Base-by-base conservation (phyloP, 2,888 invertebrate genomes). In the Andrena dorsata region DNA sequence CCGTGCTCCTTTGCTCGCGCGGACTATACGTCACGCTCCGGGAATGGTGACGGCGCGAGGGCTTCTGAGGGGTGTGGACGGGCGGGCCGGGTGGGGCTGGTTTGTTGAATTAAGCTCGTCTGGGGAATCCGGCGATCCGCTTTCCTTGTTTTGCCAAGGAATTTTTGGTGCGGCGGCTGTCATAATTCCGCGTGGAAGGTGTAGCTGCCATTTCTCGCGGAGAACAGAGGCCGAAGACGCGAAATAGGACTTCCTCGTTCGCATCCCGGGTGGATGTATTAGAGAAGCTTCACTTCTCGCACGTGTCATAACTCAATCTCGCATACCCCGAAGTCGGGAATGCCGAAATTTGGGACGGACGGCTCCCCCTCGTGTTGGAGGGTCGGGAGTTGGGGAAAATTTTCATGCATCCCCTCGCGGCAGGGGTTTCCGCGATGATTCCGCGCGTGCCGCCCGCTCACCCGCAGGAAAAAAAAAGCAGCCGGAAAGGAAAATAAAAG, bases 1-100 rank as follows among this genome's bases (percentile, higher is more conserved):
- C 73, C 72, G 84, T 60, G 58, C 80, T 79, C 79, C 82, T 87
- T 79, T 76, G 68, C 74, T 61, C 61, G 60, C 58, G 41, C 61
- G 66, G 58, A 51, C 66, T 71, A 81, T 47, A 47, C 64, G 23
- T 47, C 64, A 28, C 28, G 26, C n/a, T 23, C 26, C 41, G 64
- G 61, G 23, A 64, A 64, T 64, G 64, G 47, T 41, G 47, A 64
- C 26, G 41, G 47, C 20, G 32, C 20, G 61, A 61, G 32, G 61
- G 61, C 20, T 32, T 53, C 32, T 20, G 47, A 16, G 2, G 64
- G 64, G 64, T 28, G 8, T n/a, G 41, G 47, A 35, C 32, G 26
- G 56, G 20, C 60, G n/a, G n/a, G 30, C 32, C 1, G 2, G 28
- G 47, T 28, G 26, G 64, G 64, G 64, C 30, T 30, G 61, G 32